Evolutionary conservation across 2,888 invertebrate species (phyloP), one percentile per base, ranked within the genome.

Genomic region (Tachina fera): DNA sequence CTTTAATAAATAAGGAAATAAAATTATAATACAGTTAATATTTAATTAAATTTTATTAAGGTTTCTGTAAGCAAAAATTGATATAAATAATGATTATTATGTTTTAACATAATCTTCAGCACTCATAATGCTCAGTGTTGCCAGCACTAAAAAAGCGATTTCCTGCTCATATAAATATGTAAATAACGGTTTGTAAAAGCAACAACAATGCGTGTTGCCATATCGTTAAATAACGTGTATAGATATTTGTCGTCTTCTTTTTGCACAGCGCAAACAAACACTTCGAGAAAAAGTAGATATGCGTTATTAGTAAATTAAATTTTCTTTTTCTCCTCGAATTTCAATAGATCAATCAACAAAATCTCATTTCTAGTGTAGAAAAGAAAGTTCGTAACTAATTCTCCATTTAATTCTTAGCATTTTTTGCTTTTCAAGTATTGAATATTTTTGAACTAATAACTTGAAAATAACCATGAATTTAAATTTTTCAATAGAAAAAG

Each of bases 401-500:
- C 31, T 31, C 67, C 67, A 67, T 67, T 49, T 49, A 67, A 67
- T 67, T 67, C 31, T 31, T 67, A n/a, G 49, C 22, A n/a, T 45
- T 60, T 16, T 39, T 22, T 16, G 14, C 19, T 31, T 70, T 10
- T 31, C 16, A 53, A 70, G 13, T 41, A 53, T 41, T 39, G 19
- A 19, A 47, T 13, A 47, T 31, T 22, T 22, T 22, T 19, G 19
- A 58, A 31, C 1, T 58, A 45, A 63, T 5, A 13, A 22, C 14
- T 9, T n/a, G 1, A 22, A 47, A 14, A 49, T 31, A 41, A 60
- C 13, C 13, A 31, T 31, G 5, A 22, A 67, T 49, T 31, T 31
- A n/a, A 67, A 49, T 49, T 67, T 67, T 31, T 22, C 68, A 31
- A 22, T 47, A 65, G 65, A 39, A 51, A 51, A 67, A n/a, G 14